Evolutionary conservation across 2,113 vertebrate species (phyloP).

Genomic region (Rana temporaria): DNA sequence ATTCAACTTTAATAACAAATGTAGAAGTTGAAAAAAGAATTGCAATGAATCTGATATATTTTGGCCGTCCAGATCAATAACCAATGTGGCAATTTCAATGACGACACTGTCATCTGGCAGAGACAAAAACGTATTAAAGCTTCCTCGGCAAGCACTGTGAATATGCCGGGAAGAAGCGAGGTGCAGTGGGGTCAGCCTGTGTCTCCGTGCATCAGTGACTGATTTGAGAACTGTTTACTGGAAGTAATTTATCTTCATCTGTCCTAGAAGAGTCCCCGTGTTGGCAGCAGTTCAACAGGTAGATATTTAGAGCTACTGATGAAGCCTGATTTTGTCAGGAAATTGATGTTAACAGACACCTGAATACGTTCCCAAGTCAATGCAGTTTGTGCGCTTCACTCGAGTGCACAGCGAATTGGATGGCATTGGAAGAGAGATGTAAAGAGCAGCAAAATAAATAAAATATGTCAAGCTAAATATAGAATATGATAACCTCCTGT

Average conservation of each 20-base stretch:
- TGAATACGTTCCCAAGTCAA: constrained; percentile 12
- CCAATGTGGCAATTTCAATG: no score
- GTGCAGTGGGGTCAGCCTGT: constrained; percentile 10
- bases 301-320: constrained; percentile 42
- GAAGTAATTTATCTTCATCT: constrained; percentile 43
- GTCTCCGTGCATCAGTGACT: constrained; percentile 21
- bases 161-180: not conserved
- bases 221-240: constrained; percentile 38
- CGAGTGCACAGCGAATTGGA: not conserved
- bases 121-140: no score
- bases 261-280: constrained; percentile 11
- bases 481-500: no score
- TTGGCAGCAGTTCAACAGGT: constrained; percentile 42
- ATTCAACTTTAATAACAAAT: no score
- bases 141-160: not conserved
- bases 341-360: constrained; percentile 39
- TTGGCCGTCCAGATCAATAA: no score
- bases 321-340: constrained; percentile 35
- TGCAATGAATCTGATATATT: no score
- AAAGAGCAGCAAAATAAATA: not conserved
- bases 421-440: not conserved
- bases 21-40: no score
- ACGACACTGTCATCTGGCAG: no score
- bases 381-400: constrained; percentile 18
- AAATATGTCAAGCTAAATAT: no score